A percentile compares a stretch with the other conserved stretches of the same genome.
phyloP scores from a whole-genome alignment of 2,888 invertebrate species.

The Coronaproctus castanopsis region DNA sequence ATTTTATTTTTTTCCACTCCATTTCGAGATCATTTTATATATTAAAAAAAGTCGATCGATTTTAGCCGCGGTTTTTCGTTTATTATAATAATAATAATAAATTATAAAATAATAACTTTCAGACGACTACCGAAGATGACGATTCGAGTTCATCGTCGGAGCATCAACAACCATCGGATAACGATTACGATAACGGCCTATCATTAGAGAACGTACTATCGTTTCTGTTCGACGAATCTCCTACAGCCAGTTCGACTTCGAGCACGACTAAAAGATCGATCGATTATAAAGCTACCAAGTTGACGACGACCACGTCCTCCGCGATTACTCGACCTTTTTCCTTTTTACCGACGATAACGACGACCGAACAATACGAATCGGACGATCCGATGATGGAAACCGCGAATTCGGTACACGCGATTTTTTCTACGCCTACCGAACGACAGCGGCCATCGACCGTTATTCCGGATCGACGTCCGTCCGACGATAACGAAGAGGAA shows the following conservation, averaged over 20 bases:
- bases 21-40: too few species aligned
- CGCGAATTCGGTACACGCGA: neutral
- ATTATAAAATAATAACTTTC: too few species aligned
- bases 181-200: slow-evolving; percentile 30
- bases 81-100: too few species aligned
- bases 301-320: neutral
- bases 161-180: slow-evolving; percentile 14
- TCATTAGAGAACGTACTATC: slow-evolving; percentile 41
- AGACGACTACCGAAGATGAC: slow-evolving; percentile 19
- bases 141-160: neutral
- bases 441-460: neutral
- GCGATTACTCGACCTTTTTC: neutral
- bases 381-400: neutral
- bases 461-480: neutral
- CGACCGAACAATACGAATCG: neutral
- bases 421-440: neutral
- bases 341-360: slow-evolving; percentile 8
- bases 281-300: neutral
- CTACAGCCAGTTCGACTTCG: slow-evolving; percentile 23
- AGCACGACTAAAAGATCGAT: neutral
- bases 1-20: too few species aligned
- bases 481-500: neutral
- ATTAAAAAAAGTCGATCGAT: too few species aligned
- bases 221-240: slow-evolving; percentile 34
- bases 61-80: too few species aligned